Conservation (phyloP, 2,113 vertebrate genomes). For the Aplodontia rufa region DNA sequence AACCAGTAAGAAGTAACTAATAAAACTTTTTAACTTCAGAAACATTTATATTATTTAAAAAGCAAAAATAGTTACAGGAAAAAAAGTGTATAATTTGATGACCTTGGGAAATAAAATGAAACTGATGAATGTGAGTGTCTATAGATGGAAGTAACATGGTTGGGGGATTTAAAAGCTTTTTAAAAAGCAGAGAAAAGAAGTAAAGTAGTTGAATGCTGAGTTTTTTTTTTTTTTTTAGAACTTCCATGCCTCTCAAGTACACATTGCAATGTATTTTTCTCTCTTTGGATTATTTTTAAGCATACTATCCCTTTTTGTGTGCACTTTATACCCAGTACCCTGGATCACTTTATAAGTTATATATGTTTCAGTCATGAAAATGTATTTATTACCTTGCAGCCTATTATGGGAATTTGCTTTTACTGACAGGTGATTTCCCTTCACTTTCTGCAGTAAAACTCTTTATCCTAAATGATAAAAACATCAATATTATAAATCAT, state of each 20-base stretch:
- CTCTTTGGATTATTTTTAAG: neutral
- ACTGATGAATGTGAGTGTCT: neutral
- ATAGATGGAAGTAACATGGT: neutral
- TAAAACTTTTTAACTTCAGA: neutral
- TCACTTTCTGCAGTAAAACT: neutral
- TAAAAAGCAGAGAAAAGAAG: neutral
- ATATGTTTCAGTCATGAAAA: conserved; percentile 3
- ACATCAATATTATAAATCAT: conserved; percentile 23
- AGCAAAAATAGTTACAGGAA: neutral
- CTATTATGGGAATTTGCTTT: neutral
- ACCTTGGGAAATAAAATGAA: neutral
- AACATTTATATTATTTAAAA: neutral
- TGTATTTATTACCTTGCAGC: neutral
- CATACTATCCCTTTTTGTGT: neutral
- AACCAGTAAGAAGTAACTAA: neutral
- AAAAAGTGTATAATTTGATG: neutral
- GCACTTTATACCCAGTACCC: neutral
- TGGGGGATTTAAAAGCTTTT: neutral
- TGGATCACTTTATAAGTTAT: neutral
- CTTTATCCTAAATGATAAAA: neutral
- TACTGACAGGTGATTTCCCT: neutral
- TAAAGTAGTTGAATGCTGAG: neutral
- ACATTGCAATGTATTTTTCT: neutral
- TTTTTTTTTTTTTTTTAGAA: neutral
- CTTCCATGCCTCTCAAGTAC: neutral